Conservation (phyloP, 1,140 invertebrate species). For the Tribolium castaneum region DNA sequence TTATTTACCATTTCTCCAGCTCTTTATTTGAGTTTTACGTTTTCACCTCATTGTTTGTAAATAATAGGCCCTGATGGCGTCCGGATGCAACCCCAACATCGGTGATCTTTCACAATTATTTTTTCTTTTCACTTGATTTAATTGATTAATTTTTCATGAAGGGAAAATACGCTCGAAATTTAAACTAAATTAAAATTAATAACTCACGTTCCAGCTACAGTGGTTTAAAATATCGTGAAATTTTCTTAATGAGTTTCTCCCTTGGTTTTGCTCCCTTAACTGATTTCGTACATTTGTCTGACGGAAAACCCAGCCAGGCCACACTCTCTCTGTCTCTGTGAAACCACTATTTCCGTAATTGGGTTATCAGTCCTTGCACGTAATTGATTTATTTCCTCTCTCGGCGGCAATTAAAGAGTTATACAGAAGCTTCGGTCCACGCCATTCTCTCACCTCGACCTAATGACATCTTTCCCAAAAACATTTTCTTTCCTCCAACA, state of each 20-base stretch:
- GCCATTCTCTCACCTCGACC: constrained; percentile 11
- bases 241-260: constrained; percentile 49
- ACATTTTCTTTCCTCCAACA: background rate
- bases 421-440: constrained; percentile 38
- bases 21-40: background rate
- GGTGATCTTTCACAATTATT: constrained; percentile 31
- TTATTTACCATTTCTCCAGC: constrained; percentile 1
- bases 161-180: constrained; percentile 30
- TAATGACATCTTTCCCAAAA: constrained; percentile 5
- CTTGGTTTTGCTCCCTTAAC: constrained; percentile 39
- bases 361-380: constrained; percentile 57
- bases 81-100: background rate
- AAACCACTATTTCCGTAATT: constrained; percentile 56
- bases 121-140: constrained; percentile 31
- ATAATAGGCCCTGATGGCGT: constrained; percentile 12
- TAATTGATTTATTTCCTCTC: constrained; percentile 58
- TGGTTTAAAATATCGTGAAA: constrained; percentile 44
- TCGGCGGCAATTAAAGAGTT: constrained; percentile 56
- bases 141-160: constrained; percentile 32
- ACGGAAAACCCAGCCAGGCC: constrained; percentile 32
- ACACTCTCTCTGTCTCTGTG: constrained; percentile 42
- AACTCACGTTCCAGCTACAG: constrained; percentile 38
- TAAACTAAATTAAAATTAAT: constrained; percentile 42
- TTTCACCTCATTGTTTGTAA: constrained; percentile 16
- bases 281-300: constrained; percentile 51